phyloP scores from a whole-genome alignment of 2,113 vertebrate species.

The Percina caprodes region DNA sequence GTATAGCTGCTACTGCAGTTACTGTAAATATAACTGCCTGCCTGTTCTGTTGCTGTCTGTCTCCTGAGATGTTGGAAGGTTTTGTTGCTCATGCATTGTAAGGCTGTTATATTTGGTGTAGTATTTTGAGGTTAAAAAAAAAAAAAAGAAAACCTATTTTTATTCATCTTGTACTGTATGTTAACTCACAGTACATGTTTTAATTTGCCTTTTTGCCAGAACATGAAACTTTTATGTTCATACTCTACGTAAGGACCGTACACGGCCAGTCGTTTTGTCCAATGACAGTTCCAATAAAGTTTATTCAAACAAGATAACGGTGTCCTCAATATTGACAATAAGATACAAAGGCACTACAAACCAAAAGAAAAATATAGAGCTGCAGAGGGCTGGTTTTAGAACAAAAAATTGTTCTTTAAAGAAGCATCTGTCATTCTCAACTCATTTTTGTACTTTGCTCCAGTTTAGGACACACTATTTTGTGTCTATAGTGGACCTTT shows the following conservation, averaged over 20 bases:
- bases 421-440: background rate
- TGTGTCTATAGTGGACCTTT: background rate
- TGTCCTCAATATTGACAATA: background rate
- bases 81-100: background rate
- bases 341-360: background rate
- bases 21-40: background rate
- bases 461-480: background rate
- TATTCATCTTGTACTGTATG: background rate
- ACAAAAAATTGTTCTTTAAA: background rate
- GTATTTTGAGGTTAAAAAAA: background rate
- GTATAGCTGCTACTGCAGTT: constrained; percentile 73
- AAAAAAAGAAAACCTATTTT: background rate
- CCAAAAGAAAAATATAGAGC: background rate
- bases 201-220: background rate
- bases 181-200: background rate
- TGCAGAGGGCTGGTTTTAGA: background rate
- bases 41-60: background rate
- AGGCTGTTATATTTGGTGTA: background rate
- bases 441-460: background rate
- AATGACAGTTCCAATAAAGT: background rate
- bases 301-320: background rate
- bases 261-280: too few species aligned
- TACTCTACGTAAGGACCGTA: background rate
- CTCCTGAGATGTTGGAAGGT: background rate
- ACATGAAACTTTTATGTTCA: background rate